These are phyloP conservation scores for Stenotaenia linearis DNA, from an alignment of 2,888 invertebrate species.

Conservation along the genomic window DNA sequence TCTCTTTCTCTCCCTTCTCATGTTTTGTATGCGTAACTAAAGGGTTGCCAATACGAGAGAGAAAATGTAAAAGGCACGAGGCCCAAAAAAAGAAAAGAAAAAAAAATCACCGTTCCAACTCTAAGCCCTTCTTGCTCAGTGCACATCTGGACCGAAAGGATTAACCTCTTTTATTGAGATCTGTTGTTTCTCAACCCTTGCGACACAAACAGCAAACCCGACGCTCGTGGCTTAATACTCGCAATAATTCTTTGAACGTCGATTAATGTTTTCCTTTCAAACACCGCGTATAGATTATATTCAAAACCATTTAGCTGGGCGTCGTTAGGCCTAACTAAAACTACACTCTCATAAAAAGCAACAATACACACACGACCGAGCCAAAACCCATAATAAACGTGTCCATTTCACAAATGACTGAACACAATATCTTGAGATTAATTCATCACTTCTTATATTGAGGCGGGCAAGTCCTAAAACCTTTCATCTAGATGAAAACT, in stretches of 20 bases:
- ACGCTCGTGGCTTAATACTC: conserved; percentile 23
- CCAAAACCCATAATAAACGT: neutral
- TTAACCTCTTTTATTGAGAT: conserved; percentile 21
- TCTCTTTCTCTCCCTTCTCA: conserved; percentile 21
- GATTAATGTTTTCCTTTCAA: conserved; percentile 17
- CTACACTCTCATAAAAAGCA: conserved; percentile 10
- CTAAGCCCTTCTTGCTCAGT: conserved; percentile 2
- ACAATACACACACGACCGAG: neutral
- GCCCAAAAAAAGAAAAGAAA: neutral
- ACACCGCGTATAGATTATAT: neutral
- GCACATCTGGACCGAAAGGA: conserved; percentile 26
- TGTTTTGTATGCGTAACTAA: conserved; percentile 13
- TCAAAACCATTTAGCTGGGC: neutral
- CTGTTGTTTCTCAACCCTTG: conserved; percentile 26
- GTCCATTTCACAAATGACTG: conserved; percentile 5
- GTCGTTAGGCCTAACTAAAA: neutral
- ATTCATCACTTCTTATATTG: conserved; percentile 3
- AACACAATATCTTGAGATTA: neutral
- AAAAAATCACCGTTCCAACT: neutral
- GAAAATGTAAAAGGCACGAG: conserved; percentile 2
- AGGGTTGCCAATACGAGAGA: conserved; percentile 6
- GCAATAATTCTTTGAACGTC: conserved; percentile 19
- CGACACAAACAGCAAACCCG: conserved; percentile 19
- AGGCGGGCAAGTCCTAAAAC: neutral
- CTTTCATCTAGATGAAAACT: conserved; percentile 24